phyloP scores from a whole-genome alignment of 2,888 invertebrate genomes.

The Pterostichus niger region DNA sequence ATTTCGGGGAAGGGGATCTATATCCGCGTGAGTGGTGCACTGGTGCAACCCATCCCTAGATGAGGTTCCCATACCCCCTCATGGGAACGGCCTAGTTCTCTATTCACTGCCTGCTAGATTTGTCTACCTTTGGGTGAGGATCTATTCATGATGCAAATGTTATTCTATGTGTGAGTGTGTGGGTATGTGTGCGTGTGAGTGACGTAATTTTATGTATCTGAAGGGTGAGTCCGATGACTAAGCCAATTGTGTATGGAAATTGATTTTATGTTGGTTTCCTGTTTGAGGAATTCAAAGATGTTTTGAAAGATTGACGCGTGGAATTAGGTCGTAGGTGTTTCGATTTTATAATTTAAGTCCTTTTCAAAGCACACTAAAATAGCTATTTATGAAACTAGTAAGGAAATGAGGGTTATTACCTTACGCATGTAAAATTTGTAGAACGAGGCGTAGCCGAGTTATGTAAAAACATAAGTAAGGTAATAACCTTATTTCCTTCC shows the following conservation, averaged over 20 bases:
- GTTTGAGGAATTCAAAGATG: neutral
- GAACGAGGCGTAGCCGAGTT: too few species aligned
- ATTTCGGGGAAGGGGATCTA: slow-evolving; percentile 22
- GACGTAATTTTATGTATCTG: slow-evolving; percentile 41
- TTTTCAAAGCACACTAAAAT: neutral
- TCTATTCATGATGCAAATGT: slow-evolving; percentile 44
- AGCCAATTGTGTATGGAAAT: slow-evolving; percentile 42
- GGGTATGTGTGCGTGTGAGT: neutral
- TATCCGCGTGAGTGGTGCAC: slow-evolving; percentile 28
- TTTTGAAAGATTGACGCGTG: neutral
- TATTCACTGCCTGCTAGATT: slow-evolving; percentile 48
- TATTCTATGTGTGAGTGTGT: neutral
- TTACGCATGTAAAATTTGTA: too few species aligned
- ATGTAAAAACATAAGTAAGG: too few species aligned
- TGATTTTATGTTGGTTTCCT: slow-evolving; percentile 44
- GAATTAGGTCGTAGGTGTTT: slow-evolving; percentile 16
- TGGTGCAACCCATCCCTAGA: slow-evolving; percentile 38
- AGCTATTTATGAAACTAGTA: too few species aligned
- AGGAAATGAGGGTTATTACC: too few species aligned
- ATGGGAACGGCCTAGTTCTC: slow-evolving; percentile 59
- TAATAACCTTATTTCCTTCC: too few species aligned
- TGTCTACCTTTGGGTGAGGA: slow-evolving; percentile 34
- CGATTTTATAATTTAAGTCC: slow-evolving; percentile 22
- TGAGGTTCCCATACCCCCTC: slow-evolving; percentile 49
- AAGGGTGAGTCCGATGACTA: slow-evolving; percentile 17